Percentiles rank a stretch among this genome's conserved stretches.
Conservation (phyloP, 1,140 invertebrate species). For the Vanessa atalanta region DNA sequence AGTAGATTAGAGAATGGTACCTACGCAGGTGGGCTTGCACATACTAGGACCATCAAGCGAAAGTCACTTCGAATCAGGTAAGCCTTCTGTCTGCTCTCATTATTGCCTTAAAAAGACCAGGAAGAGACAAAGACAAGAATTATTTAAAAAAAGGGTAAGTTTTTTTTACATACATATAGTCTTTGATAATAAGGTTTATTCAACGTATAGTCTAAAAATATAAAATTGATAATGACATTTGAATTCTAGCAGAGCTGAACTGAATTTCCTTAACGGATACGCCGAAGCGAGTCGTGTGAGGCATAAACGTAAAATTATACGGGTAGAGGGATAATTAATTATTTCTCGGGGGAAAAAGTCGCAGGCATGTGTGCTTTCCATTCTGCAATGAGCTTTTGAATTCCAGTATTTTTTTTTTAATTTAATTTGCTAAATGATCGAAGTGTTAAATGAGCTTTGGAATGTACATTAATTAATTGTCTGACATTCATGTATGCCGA, state of each 20-base stretch:
- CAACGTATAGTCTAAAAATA: too few species aligned
- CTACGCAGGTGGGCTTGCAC: too few species aligned
- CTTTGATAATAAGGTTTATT: too few species aligned
- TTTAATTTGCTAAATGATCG: background rate
- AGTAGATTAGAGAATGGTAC: too few species aligned
- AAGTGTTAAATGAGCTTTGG: background rate
- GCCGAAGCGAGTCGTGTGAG: background rate
- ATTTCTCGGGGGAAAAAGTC: conserved; percentile 27
- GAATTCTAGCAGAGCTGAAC: background rate
- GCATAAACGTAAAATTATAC: conserved; percentile 17
- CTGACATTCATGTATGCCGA: too few species aligned
- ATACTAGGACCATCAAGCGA: too few species aligned
- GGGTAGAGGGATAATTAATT: conserved; percentile 27
- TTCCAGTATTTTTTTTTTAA: background rate
- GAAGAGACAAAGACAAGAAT: too few species aligned
- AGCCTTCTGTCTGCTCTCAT: too few species aligned
- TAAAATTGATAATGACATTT: background rate
- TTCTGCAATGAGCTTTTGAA: conserved; percentile 13
- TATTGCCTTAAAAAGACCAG: too few species aligned
- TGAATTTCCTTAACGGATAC: background rate
- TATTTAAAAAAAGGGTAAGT: too few species aligned
- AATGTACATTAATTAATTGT: background rate
- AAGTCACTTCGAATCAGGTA: too few species aligned
- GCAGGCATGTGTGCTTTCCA: conserved; percentile 15
- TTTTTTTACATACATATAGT: too few species aligned